phyloP scores from a whole-genome alignment of 1,140 invertebrate species.

The Brachionus rubens region DNA sequence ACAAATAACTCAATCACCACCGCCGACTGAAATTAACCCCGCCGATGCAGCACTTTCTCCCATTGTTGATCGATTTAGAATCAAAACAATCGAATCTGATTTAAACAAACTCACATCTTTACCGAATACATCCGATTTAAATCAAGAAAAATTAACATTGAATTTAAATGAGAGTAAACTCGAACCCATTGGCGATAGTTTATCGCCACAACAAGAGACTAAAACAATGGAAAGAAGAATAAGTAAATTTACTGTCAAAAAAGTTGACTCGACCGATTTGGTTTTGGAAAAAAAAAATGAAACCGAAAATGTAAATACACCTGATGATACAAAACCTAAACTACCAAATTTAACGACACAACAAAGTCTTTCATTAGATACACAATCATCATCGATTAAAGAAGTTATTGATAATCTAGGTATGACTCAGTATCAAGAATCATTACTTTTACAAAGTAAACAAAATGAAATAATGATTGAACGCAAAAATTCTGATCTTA shows the following conservation, averaged over 20 bases:
- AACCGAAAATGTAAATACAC: background rate
- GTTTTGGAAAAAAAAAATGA: background rate
- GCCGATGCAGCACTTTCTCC: too few species aligned
- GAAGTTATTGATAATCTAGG: slow-evolving; percentile 13
- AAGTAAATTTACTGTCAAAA: slow-evolving; percentile 45
- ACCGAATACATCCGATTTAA: too few species aligned
- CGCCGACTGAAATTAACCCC: too few species aligned
- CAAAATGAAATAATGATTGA: background rate
- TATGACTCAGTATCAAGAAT: background rate
- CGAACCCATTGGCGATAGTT: background rate
- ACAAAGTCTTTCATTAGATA: background rate
- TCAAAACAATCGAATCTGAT: too few species aligned
- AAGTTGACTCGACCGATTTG: slow-evolving; percentile 27
- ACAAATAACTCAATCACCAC: too few species aligned
- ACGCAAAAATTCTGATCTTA: background rate
- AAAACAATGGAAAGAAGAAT: background rate
- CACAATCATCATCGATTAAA: background rate
- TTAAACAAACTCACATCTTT: too few species aligned
- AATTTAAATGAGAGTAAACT: background rate
- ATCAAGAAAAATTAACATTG: too few species aligned
- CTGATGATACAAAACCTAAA: background rate
- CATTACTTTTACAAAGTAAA: background rate
- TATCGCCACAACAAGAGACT: too few species aligned
- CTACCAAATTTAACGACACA: background rate
- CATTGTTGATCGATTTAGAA: too few species aligned